Evolutionary conservation across 2,888 invertebrate genomes (phyloP), one percentile per base, ranked within the genome.

Genomic region (Chrysomela aeneicollis): DNA sequence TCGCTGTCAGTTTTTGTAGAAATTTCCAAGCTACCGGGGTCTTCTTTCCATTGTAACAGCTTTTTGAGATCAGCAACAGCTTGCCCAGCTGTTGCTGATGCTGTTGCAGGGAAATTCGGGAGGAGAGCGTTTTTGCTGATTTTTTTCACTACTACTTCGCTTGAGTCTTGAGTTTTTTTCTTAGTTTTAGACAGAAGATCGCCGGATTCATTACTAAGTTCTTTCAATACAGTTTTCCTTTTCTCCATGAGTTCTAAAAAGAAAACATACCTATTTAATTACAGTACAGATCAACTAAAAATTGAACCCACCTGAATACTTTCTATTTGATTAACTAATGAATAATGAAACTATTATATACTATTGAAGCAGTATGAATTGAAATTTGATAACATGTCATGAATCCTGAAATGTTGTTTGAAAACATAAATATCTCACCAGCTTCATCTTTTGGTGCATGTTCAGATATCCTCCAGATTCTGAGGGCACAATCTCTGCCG

Each of bases 401-500:
- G n/a, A n/a, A n/a, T n/a, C n/a, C n/a, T n/a, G n/a, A n/a, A n/a
- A n/a, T n/a, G n/a, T n/a, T n/a, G n/a, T n/a, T n/a, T n/a, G n/a
- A n/a, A n/a, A n/a, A n/a, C n/a, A n/a, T 51, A 21, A 6, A 59
- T 22, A 52, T 32, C 18, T 60, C 63, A 78, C 79, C 80, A 73
- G 74, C 77, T 67, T 75, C 74, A 30, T 70, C 73, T 59, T 71
- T 35, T 0, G 83, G 77, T 10, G 84, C 82, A 77, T 87, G 83
- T 59, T 85, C 77, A 0, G 82, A 82, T 0, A 86, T 76, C 57
- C 85, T 83, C 92, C 93, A 93, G 50, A 89, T 79, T 1, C 88
- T 84, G n/a, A 93, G 76, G 1, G 87, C 85, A 75, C 84, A 86
- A 81, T 92, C 92, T 30, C 85, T 86, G 2, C 90, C 89, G 1